These are phyloP conservation scores for Leucania comma DNA, from an alignment of 2,888 invertebrate genomes.

Conservation along the genomic window DNA sequence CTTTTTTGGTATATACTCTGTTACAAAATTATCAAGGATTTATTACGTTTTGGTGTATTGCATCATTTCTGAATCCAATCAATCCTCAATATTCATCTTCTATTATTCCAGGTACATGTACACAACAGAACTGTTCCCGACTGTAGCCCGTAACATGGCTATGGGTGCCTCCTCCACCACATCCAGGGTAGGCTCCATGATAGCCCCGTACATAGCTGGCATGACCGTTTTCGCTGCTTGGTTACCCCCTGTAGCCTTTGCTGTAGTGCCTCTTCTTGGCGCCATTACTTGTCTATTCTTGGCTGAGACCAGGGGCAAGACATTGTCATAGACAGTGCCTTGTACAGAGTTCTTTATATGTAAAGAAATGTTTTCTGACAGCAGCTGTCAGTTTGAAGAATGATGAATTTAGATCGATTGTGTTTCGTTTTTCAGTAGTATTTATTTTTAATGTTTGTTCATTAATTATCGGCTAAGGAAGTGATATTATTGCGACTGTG, in stretches of 20 bases:
- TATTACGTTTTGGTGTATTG: neutral
- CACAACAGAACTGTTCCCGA: slow-evolving; percentile 92
- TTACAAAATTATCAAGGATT: neutral
- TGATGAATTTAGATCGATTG: neutral
- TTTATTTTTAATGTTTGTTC: slow-evolving; percentile 13
- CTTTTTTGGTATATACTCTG: neutral
- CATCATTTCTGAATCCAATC: neutral
- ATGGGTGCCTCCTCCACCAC: slow-evolving; percentile 91
- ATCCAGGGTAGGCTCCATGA: slow-evolving; percentile 90
- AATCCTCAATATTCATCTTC: neutral
- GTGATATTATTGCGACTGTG: slow-evolving; percentile 42
- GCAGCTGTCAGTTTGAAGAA: neutral
- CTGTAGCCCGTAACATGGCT: slow-evolving; percentile 90
- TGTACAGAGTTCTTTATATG: neutral
- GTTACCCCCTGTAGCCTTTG: slow-evolving; percentile 70
- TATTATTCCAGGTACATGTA: slow-evolving; percentile 70
- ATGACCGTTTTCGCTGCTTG: slow-evolving; percentile 58
- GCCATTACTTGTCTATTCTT: slow-evolving; percentile 62
- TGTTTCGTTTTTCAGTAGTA: slow-evolving; percentile 9
- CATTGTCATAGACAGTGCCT: slow-evolving; percentile 48
- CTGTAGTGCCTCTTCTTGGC: slow-evolving; percentile 66
- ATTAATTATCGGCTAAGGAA: slow-evolving; percentile 18
- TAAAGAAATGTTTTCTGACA: neutral
- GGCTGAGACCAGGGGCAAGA: slow-evolving; percentile 72
- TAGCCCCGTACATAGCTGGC: slow-evolving; percentile 90